Percentiles rank a stretch among this genome's conserved stretches.
These are phyloP conservation scores for Tretioscincus oriximinensis DNA, from an alignment of 2,113 vertebrate species.

Conservation along the genomic window DNA sequence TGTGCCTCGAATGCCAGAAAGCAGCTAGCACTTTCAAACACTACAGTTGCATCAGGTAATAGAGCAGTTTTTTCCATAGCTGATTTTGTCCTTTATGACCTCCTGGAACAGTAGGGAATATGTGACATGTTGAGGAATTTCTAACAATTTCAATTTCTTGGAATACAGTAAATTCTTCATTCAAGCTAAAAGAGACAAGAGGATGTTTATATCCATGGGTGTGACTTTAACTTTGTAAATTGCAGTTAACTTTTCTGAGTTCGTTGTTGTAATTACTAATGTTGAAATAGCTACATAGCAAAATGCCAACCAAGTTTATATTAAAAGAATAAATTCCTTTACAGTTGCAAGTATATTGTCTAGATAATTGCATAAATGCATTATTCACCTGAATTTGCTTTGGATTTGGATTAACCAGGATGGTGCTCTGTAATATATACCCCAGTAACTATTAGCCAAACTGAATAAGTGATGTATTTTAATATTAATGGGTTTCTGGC, in stretches of 20 bases:
- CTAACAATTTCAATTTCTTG: constrained; percentile 17
- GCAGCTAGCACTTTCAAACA: constrained; percentile 98
- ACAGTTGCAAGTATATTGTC: no score
- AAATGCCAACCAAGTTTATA: no score
- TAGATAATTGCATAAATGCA: no score
- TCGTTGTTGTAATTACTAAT: neutral
- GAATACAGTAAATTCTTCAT: neutral
- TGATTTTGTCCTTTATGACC: neutral
- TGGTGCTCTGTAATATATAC: no score
- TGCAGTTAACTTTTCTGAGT: neutral
- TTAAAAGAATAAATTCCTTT: no score
- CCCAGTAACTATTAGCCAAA: no score
- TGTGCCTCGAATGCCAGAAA: constrained; percentile 97
- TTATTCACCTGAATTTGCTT: no score
- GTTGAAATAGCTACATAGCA: neutral
- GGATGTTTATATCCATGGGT: no score
- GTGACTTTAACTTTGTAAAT: neutral
- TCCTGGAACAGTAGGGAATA: neutral
- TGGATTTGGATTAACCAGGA: no score
- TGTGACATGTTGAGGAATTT: neutral
- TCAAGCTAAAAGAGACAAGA: no score
- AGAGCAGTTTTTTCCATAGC: neutral
- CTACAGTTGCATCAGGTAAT: constrained; percentile 98
- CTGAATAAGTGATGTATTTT: neutral
- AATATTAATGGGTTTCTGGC: neutral